A percentile compares a stretch with the other conserved stretches of the same genome.
phyloP scores from a whole-genome alignment of 2,888 invertebrate species.

The Plemyria rubiginata region DNA sequence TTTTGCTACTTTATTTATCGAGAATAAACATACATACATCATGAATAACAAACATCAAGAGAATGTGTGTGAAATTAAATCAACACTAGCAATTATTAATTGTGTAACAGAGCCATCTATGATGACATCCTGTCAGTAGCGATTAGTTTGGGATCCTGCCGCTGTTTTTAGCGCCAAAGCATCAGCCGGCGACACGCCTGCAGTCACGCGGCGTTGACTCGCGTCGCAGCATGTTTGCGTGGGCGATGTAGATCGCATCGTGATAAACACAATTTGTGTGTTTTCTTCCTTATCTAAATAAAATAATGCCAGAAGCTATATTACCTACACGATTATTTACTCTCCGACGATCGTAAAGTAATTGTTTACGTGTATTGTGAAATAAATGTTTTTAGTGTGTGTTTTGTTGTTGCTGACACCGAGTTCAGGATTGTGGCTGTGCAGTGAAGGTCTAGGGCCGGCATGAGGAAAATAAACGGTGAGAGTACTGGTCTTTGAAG shows the following conservation, averaged over 20 bases:
- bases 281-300: slow-evolving; percentile 72
- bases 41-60: too few relatives aligned
- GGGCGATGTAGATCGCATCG: slow-evolving; percentile 71
- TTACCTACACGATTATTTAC: slow-evolving; percentile 42
- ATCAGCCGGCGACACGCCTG: slow-evolving; percentile 79
- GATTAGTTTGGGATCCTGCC: slow-evolving; percentile 56
- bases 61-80: slow-evolving; percentile 7
- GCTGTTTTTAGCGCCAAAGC: slow-evolving; percentile 66
- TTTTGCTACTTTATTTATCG: too few relatives aligned
- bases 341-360: slow-evolving; percentile 44
- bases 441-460: slow-evolving; percentile 75
- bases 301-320: slow-evolving; percentile 51
- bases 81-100: not conserved
- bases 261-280: slow-evolving; percentile 74
- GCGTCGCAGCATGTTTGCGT: slow-evolving; percentile 79
- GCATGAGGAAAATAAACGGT: slow-evolving; percentile 84
- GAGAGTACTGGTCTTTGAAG: slow-evolving; percentile 50
- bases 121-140: slow-evolving; percentile 22
- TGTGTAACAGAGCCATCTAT: slow-evolving; percentile 66
- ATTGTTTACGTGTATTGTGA: slow-evolving; percentile 61
- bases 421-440: slow-evolving; percentile 71
- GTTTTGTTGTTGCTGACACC: slow-evolving; percentile 75
- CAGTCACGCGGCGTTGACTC: slow-evolving; percentile 84
- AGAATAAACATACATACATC: too few relatives aligned
- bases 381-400: slow-evolving; percentile 71